Evolutionary conservation across 2,797 vertebrate genomes (phyloP).

Genomic region (Helostoma temminkii): DNA sequence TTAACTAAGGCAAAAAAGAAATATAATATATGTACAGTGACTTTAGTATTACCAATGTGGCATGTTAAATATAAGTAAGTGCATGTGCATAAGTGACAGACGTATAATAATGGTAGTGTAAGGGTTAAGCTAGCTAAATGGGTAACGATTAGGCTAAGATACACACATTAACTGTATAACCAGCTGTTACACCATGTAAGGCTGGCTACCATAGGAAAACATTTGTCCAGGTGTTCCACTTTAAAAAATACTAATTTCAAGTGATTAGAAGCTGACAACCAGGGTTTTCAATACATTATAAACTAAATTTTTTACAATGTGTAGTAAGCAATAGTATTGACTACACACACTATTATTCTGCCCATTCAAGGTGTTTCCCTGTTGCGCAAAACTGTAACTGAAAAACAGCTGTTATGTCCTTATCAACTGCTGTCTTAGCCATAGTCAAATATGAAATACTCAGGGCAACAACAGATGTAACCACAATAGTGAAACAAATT

Average conservation of each 20-base stretch:
- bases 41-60: neutral
- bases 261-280: neutral
- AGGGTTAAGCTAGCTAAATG: neutral
- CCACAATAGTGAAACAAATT: slow-evolving; percentile 23
- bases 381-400: slow-evolving; percentile 61
- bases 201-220: slow-evolving; percentile 10
- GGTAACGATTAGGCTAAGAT: slow-evolving; percentile 3
- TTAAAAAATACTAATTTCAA: neutral
- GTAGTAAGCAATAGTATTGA: neutral
- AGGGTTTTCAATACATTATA: neutral
- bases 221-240: slow-evolving; percentile 18
- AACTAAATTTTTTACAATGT: neutral
- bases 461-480: slow-evolving; percentile 58
- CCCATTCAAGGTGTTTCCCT: slow-evolving; percentile 23
- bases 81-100: neutral
- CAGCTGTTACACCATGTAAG: slow-evolving; percentile 48
- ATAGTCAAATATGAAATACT: slow-evolving; percentile 59
- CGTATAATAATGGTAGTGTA: neutral
- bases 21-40: neutral
- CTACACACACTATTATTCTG: neutral
- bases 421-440: slow-evolving; percentile 4
- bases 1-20: neutral
- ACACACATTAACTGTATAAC: neutral
- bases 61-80: neutral
- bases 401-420: slow-evolving; percentile 70